Conservation (phyloP, 2,888 invertebrate species). For the Brenthis hecate region DNA sequence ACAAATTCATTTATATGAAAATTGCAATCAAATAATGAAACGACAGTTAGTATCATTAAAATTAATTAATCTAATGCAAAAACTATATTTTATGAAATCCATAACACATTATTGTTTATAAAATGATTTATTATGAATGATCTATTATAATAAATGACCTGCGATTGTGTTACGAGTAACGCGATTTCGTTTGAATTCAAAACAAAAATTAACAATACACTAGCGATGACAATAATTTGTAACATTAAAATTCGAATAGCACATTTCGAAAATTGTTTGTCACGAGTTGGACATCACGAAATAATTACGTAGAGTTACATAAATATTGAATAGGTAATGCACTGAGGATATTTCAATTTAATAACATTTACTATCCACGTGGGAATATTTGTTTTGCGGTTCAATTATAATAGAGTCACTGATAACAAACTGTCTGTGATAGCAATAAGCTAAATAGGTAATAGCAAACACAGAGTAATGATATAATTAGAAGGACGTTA, state of each 20-base stretch:
- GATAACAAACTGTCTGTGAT: slow-evolving; percentile 39
- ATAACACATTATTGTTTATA: slow-evolving; percentile 35
- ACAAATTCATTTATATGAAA: not conserved
- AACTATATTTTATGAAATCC: slow-evolving; percentile 27
- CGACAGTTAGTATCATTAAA: slow-evolving; percentile 20
- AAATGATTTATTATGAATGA: slow-evolving; percentile 41
- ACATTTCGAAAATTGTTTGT: slow-evolving; percentile 49
- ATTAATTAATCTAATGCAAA: slow-evolving; percentile 33
- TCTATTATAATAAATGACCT: slow-evolving; percentile 40
- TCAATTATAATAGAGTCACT: slow-evolving; percentile 39
- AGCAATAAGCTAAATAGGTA: slow-evolving; percentile 41
- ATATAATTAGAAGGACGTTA: slow-evolving; percentile 35
- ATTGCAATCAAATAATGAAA: not conserved
- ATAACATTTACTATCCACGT: slow-evolving; percentile 49
- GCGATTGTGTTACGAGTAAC: slow-evolving; percentile 36
- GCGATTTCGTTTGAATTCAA: slow-evolving; percentile 38
- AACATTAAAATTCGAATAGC: slow-evolving; percentile 41
- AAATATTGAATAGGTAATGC: slow-evolving; percentile 49
- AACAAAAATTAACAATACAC: slow-evolving; percentile 44
- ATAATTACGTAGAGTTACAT: slow-evolving; percentile 51
- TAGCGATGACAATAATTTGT: slow-evolving; percentile 44
- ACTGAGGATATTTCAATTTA: slow-evolving; percentile 51
- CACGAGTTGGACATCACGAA: slow-evolving; percentile 47
- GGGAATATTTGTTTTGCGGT: slow-evolving; percentile 46
- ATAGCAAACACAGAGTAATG: slow-evolving; percentile 36